Evolutionary conservation across 2,113 vertebrate genomes (phyloP).

Genomic region (Alces alces): DNA sequence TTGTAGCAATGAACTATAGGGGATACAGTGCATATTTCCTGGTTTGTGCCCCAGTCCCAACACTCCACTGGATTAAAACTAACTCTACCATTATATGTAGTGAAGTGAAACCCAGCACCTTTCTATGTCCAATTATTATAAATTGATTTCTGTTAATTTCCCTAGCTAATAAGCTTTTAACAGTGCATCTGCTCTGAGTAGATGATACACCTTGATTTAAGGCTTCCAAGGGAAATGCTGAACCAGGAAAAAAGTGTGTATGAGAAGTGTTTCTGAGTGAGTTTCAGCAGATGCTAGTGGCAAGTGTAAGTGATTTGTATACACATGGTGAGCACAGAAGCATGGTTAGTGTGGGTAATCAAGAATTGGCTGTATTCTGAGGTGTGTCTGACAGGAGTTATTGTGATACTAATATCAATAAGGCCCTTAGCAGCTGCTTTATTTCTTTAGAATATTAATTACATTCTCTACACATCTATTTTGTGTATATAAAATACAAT

Average conservation of each 20-base stretch:
- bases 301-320: background rate
- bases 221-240: background rate
- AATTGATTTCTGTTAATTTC: background rate
- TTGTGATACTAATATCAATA: background rate
- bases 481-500: background rate
- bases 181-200: background rate
- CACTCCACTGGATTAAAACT: background rate
- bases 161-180: background rate
- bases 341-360: background rate
- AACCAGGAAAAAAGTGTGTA: background rate
- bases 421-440: background rate
- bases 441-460: background rate
- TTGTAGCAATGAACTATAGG: background rate
- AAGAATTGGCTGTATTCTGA: background rate
- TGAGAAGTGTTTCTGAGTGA: background rate
- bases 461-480: background rate
- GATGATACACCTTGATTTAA: background rate
- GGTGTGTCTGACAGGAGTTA: background rate
- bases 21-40: background rate
- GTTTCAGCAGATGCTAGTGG: background rate
- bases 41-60: background rate
- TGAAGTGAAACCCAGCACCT: background rate
- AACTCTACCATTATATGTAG: background rate
- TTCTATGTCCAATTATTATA: background rate
- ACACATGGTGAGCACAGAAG: background rate